Base-by-base conservation (phyloP, 2,113 vertebrate genomes). In the Todiramphus chloris region DNA sequence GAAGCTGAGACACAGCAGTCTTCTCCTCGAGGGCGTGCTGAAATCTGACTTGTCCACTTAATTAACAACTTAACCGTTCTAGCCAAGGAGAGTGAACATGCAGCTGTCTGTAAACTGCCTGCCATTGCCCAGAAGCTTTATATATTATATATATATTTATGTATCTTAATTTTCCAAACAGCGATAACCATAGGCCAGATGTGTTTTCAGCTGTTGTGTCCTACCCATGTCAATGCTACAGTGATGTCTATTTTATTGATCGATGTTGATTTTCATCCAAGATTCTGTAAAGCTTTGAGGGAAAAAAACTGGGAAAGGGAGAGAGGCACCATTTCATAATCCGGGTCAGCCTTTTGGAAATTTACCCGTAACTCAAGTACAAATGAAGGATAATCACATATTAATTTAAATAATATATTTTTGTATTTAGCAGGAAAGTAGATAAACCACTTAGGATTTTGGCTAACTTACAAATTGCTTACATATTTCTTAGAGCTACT, bases 11-110 rank as follows among this genome's bases (percentile, higher is more conserved):
- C 66, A 85, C 1, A 7, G 66, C 55, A 58, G 80, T 41, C 73
- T 92, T 88, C 72, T 82, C 83, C 78, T 88, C 23, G 50, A 72
- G 75, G 93, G 60, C 58, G 27, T 44, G 13, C 89, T 77, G 77
- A 78, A 89, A 94, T 9, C 89, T 77, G 83, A 92, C 91, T 89
- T 85, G 89, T 96, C 96, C 87, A 90, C 91, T 95, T 97, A 96
- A 96, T 97, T 96, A 98, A 93, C 91, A 90, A 87, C 95, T 93
- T 96, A 95, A 68, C 94, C 76, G 56, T 62, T 72, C 81, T 35
- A 83, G 80, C 88, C 96, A 73, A 89, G 97, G 93, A 70, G 78
- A 78, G 79, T 94, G 96, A 97, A 72, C 37, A 62, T 15, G 76
- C 83, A 94, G 87, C 85, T 95, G 87, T 66, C 93, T 82, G 48